Evolutionary conservation across 2,797 vertebrate genomes (phyloP), one percentile per base, ranked within the genome.

Genomic region (Enteromius fasciolatus): DNA sequence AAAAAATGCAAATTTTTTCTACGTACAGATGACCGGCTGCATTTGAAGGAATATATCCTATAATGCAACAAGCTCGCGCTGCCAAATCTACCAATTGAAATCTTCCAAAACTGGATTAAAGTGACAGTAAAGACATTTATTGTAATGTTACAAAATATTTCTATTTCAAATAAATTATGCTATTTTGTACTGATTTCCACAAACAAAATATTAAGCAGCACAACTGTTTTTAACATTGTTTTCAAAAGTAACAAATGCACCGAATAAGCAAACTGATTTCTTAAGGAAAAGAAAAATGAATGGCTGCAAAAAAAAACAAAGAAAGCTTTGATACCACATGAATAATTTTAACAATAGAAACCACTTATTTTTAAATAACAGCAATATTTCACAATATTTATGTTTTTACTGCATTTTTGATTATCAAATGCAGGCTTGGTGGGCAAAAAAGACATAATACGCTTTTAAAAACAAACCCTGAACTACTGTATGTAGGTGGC

Each of bases 41-140:
- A 66, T 44, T 11, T 44, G 28, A 66, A 78, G n/a, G 10, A 44
- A 63, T 63, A 46, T 28, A 61, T 44, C 57, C 54, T 15, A 76
- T 20, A 61, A 44, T 44, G 23, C 5, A 14, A 31, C 11, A 17
- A 5, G 25, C 12, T 44, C 9, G 1, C 17, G 8, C 52, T 25
- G 17, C 12, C 52, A 57, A 57, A 23, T 61, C 2, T 9, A 41
- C 36, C 14, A 31, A 14, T 63, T 20, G 14, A 3, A 61, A 61
- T 17, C 15, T 36, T 36, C 36, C 36, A 46, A 70, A 28, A 14
- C 18, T 17, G n/a, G 7, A 25, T 6, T 46, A 23, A 67, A 41
- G 20, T 46, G 14, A 9, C 39, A 44, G 39, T 44, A 69, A 23
- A 68, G 4, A 68, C 5, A 23, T 44, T 15, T 69, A 23, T 14